phyloP scores from a whole-genome alignment of 2,888 invertebrate species.

The Dicycla oo region DNA sequence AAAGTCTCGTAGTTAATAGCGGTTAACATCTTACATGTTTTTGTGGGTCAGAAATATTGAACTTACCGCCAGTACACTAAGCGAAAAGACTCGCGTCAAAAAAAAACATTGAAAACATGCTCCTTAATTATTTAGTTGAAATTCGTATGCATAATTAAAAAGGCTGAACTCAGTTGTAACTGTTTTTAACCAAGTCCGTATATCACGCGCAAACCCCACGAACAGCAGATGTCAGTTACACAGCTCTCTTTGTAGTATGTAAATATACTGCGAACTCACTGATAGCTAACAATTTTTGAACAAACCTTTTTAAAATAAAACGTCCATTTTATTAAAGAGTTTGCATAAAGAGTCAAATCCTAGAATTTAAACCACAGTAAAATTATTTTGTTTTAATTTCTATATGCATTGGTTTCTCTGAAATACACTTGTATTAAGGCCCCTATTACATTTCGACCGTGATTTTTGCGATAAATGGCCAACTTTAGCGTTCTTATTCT shows the following conservation, averaged over 20 bases:
- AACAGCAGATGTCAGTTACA: conserved; percentile 52
- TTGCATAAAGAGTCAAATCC: neutral
- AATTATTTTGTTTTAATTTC: neutral
- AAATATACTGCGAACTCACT: conserved; percentile 40
- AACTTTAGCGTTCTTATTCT: no score
- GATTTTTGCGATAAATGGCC: no score
- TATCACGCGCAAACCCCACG: conserved; percentile 31
- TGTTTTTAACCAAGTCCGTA: neutral
- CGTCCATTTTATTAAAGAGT: neutral
- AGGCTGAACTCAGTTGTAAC: neutral
- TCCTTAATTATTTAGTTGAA: no score
- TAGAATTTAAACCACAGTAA: neutral
- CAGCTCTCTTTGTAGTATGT: conserved; percentile 31
- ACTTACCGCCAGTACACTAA: no score
- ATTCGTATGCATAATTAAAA: neutral
- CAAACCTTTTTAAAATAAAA: neutral
- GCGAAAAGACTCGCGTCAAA: no score
- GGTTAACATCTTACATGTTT: no score
- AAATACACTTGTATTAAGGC: no score
- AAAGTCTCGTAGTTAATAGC: no score
- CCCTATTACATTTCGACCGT: no score
- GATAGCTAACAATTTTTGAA: neutral
- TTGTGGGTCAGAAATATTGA: no score
- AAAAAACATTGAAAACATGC: no score
- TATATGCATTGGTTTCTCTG: neutral